A percentile compares a stretch with the other conserved stretches of the same genome.
Conservation (phyloP, 2,888 invertebrate species). For the Aphodius granarius region DNA sequence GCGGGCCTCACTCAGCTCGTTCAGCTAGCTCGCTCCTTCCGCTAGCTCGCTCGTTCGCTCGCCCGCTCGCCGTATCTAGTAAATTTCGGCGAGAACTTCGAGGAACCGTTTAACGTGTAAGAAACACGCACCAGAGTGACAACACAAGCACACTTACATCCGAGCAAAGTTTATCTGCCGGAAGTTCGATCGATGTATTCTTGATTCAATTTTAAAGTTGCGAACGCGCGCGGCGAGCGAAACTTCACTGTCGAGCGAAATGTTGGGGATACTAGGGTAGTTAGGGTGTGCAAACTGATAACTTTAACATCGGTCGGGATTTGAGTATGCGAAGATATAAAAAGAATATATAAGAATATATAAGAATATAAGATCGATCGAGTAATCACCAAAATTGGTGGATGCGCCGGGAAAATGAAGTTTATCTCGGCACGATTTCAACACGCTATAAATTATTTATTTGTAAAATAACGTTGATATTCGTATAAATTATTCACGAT, state of each 20-base stretch:
- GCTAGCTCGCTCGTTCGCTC: too few species aligned
- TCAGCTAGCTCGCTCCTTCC: too few species aligned
- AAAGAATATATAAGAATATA: too few species aligned
- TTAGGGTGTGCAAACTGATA: not conserved
- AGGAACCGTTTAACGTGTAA: not conserved
- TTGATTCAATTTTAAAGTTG: slow-evolving; percentile 12
- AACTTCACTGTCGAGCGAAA: not conserved
- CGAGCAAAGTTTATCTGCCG: slow-evolving; percentile 4
- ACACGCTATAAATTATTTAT: too few species aligned
- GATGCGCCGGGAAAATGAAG: too few species aligned
- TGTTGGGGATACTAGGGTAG: not conserved
- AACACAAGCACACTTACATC: slow-evolving; percentile 12
- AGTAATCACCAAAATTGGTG: too few species aligned
- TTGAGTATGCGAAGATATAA: not conserved
- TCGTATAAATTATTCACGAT: too few species aligned
- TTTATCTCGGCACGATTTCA: too few species aligned
- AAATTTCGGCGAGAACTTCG: not conserved
- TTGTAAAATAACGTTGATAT: too few species aligned
- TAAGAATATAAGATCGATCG: too few species aligned
- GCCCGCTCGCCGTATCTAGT: slow-evolving; percentile 10
- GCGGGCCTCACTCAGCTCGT: too few species aligned
- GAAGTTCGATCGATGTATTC: slow-evolving; percentile 14
- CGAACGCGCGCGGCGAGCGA: too few species aligned
- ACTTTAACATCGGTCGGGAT: not conserved
- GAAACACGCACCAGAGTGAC: slow-evolving; percentile 12